Percentiles rank a stretch among this genome's conserved stretches.
phyloP scores from a whole-genome alignment of 92 coral and sea anemone species.

The Epizoanthus scotinus region DNA sequence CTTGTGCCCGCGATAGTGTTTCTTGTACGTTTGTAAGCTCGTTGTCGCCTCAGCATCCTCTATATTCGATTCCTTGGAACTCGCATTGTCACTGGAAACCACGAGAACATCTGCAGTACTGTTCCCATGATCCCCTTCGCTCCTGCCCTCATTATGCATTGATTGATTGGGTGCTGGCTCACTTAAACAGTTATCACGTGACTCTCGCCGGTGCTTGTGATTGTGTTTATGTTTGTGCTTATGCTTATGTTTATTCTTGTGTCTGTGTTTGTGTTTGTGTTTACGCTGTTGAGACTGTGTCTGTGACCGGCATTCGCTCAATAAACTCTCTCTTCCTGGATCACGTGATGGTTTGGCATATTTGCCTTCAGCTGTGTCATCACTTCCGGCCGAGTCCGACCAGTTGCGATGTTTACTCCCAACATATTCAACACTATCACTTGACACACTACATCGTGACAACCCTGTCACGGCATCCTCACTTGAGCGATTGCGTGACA shows the following conservation, averaged over 20 bases:
- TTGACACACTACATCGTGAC: conserved; percentile 10
- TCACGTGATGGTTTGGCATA: neutral
- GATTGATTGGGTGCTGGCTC: neutral
- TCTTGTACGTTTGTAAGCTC: conserved; percentile 7
- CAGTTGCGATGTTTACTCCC: neutral
- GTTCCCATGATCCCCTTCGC: neutral
- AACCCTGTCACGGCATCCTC: neutral
- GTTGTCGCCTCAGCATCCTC: neutral
- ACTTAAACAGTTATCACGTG: conserved; percentile 5
- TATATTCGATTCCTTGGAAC: conserved; percentile 36
- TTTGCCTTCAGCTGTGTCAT: neutral
- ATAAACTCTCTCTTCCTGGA: neutral
- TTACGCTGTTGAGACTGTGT: conserved; percentile 1
- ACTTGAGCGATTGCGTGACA: neutral
- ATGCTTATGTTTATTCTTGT: conserved; percentile 48
- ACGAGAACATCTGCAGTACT: conserved; percentile 37
- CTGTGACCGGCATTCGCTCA: neutral
- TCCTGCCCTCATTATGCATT: neutral
- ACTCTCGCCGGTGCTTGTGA: conserved; percentile 35
- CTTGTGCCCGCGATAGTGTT: conserved; percentile 18
- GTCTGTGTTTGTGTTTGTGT: conserved; percentile 33
- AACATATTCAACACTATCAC: conserved; percentile 21
- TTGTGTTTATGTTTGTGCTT: conserved; percentile 55
- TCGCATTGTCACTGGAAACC: conserved; percentile 56
- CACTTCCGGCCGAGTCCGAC: conserved; percentile 3